Percentiles rank a stretch among this genome's conserved stretches.
phyloP scores from a whole-genome alignment of 2,888 invertebrate species.

The Achlya flavicornis region DNA sequence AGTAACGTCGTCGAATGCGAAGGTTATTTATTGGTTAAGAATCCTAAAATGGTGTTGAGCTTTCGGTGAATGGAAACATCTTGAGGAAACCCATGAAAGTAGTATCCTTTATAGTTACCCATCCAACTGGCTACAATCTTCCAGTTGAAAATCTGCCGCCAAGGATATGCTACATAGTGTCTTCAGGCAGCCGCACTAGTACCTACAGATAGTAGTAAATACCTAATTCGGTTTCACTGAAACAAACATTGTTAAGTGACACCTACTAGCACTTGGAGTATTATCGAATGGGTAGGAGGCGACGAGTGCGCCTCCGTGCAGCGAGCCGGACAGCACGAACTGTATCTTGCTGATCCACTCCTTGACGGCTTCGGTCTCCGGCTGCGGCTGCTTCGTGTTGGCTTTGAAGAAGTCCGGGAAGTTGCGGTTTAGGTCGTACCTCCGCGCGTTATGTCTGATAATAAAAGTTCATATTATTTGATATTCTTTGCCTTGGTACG shows the following conservation, averaged over 20 bases:
- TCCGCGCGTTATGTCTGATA: conserved; percentile 91
- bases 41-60: too few species aligned
- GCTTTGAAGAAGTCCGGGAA: conserved; percentile 97
- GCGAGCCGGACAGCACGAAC: conserved; percentile 96
- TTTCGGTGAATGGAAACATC: too few species aligned
- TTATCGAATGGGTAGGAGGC: conserved; percentile 99
- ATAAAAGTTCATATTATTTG: too few species aligned
- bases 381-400: conserved; percentile 93
- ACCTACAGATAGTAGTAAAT: too few species aligned
- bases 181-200: too few species aligned
- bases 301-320: conserved; percentile 97
- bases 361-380: conserved; percentile 97
- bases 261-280: conserved; percentile 95
- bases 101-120: neutral
- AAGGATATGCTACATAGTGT: too few species aligned
- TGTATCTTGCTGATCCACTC: conserved; percentile 97
- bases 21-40: too few species aligned
- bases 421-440: conserved; percentile 96
- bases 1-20: too few species aligned
- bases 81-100: too few species aligned
- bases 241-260: conserved; percentile 16
- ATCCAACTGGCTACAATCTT: too few species aligned
- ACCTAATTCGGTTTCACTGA: neutral
- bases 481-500: too few species aligned
- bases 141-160: too few species aligned